These are phyloP conservation scores for Copidosoma aretas DNA, from an alignment of 2,888 invertebrate genomes.

Conservation along the genomic window DNA sequence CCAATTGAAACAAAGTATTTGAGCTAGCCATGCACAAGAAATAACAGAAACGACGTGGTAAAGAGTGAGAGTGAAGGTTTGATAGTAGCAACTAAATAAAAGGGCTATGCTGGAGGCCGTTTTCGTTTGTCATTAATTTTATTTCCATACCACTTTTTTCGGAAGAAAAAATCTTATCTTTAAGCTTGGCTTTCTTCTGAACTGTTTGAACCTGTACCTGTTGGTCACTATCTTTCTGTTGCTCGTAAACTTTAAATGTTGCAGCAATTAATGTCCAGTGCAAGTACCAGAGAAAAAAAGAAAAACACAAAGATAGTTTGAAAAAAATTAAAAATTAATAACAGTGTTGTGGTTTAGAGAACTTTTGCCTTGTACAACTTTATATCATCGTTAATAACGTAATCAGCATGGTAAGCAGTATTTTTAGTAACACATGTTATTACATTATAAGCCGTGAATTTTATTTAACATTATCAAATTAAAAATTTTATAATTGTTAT, in stretches of 20 bases:
- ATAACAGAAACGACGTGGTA: constrained; percentile 26
- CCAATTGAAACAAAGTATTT: constrained; percentile 38
- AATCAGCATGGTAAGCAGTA: too few species aligned
- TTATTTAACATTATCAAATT: too few species aligned
- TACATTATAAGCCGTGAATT: too few species aligned
- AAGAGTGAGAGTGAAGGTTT: constrained; percentile 2
- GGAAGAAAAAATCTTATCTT: constrained; percentile 80
- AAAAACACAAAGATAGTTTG: constrained; percentile 29
- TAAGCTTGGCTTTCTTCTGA: constrained; percentile 84
- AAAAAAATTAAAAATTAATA: constrained; percentile 10
- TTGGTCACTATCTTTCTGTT: constrained; percentile 67
- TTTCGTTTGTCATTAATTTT: constrained; percentile 45
- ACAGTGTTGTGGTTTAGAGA: constrained; percentile 5
- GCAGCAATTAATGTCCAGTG: constrained; percentile 56
- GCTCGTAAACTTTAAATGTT: constrained; percentile 77
- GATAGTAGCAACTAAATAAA: constrained; percentile 40
- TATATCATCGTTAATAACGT: too few species aligned
- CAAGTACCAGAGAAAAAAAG: constrained; percentile 48
- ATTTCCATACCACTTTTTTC: constrained; percentile 75
- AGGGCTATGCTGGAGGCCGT: constrained; percentile 50
- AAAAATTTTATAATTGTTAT: too few species aligned
- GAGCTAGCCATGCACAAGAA: constrained; percentile 36
- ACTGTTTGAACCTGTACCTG: constrained; percentile 60
- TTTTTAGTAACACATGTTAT: too few species aligned
- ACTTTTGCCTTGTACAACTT: too few species aligned